Conservation (phyloP, 2,113 vertebrate species). For the Megalops atlanticus region DNA sequence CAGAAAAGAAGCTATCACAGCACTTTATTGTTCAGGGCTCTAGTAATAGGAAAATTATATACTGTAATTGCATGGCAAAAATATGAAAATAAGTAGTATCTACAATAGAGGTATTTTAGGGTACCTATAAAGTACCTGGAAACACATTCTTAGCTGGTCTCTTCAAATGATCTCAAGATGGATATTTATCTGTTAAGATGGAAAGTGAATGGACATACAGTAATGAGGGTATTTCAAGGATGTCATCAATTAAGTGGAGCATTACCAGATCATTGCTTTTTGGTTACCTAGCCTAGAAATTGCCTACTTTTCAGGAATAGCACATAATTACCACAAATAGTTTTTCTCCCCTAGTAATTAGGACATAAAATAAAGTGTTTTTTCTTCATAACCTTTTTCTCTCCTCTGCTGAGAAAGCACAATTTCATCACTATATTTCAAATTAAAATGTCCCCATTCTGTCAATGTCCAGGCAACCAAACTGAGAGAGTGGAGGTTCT, state of each 20-base stretch:
- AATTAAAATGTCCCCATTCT: slow-evolving; percentile 73
- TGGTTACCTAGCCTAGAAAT: background rate
- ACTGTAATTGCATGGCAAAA: background rate
- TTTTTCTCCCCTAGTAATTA: slow-evolving; percentile 63
- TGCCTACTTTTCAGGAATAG: slow-evolving; percentile 42
- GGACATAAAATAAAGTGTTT: slow-evolving; percentile 59
- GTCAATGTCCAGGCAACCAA: slow-evolving; percentile 59
- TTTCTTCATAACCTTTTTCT: slow-evolving; percentile 59
- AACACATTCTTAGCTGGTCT: background rate
- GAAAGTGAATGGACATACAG: background rate
- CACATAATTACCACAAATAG: slow-evolving; percentile 45
- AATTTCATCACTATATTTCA: slow-evolving; percentile 69
- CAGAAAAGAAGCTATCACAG: too few species aligned
- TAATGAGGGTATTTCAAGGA: background rate
- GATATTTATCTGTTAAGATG: background rate
- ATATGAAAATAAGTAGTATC: background rate
- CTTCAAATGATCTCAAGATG: background rate
- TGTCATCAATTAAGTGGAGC: background rate
- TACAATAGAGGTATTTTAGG: background rate
- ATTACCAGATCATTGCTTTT: background rate
- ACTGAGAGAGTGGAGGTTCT: slow-evolving; percentile 53
- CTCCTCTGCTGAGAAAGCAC: slow-evolving; percentile 66
- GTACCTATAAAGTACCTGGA: background rate
- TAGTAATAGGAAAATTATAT: too few species aligned
- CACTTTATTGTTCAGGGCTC: too few species aligned